Evolutionary conservation across 2,113 vertebrate genomes (phyloP), one percentile per base, ranked within the genome.

Genomic region (Todiramphus chloris): DNA sequence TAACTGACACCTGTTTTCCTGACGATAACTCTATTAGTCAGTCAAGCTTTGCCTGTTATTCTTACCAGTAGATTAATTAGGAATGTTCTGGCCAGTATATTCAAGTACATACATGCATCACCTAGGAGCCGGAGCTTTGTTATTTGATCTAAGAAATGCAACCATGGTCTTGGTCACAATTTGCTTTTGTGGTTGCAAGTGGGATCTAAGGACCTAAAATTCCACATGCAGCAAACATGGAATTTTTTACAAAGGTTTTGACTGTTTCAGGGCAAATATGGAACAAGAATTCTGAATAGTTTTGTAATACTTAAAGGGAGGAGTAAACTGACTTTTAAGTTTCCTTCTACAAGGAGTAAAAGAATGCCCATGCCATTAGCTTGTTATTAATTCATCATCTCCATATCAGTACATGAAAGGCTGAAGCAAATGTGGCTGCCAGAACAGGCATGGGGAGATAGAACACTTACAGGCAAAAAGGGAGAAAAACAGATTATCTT

Each of bases 401-500:
- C 13, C 5, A 3, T 11, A 39, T 37, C 5, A 18, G 16, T 41
- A 37, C 5, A 31, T 44, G 20, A 74, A 50, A 68, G 18, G 13
- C 30, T 73, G 60, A 81, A 87, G 76, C 13, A 58, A 86, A 33
- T 16, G 10, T 46, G 19, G 9, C 21, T 62, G 15, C 53, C 5
- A 3, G 20, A 63, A 56, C 20, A 66, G 25, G 25, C 10, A 4
- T 51, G 35, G 41, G 37, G 27, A 43, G n/a, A 1, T 20, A 78
- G 35, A 46, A 66, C 12, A 14, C 14, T 56, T 41, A 41, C 1
- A 58, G 6, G 13, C 35, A 74, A 62, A 46, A 41, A 10, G 9
- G 27, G 9, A 15, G 3, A 35, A 59, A 56, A 37, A 4, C 0
- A 10, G 58, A 48, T 63, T 73, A 0, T 48, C 5, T 14, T 58